Conservation (phyloP, 2,113 vertebrate species). For the Melanocharis versteri region DNA sequence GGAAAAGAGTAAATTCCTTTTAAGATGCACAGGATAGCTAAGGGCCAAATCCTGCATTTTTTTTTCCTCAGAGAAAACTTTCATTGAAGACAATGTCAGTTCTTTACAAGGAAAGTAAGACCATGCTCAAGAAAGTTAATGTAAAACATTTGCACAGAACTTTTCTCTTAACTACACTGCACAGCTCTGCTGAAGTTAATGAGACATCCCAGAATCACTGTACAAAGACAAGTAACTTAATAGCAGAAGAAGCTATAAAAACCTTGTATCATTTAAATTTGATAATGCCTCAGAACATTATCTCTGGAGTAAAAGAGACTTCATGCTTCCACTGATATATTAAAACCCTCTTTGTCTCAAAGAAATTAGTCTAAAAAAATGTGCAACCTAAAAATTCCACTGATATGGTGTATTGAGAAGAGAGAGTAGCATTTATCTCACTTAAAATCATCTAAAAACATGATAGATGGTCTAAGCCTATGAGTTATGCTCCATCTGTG, state of each 20-base stretch:
- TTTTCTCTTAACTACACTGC: not conserved
- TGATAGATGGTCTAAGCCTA: not conserved
- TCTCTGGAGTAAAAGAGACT: not conserved
- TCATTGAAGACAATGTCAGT: not conserved
- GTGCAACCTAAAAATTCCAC: not conserved
- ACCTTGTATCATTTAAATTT: not conserved
- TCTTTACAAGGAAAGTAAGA: not conserved
- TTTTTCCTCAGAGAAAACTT: not conserved
- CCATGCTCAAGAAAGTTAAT: not conserved
- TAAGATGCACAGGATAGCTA: not conserved
- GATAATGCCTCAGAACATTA: not conserved
- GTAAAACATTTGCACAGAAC: not conserved
- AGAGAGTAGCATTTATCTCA: not conserved
- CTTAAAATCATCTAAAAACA: not conserved
- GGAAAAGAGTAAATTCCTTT: not conserved
- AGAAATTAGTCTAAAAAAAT: not conserved
- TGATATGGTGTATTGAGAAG: not conserved
- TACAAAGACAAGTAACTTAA: not conserved
- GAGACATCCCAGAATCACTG: not conserved
- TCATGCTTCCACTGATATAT: not conserved
- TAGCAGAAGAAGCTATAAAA: slow-evolving; percentile 10
- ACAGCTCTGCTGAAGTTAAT: not conserved
- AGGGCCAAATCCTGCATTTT: not conserved
- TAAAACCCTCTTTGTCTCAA: not conserved
- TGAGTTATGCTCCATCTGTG: not conserved